Base-by-base conservation (phyloP, 2,888 invertebrate species). In the Anaspis maculata region DNA sequence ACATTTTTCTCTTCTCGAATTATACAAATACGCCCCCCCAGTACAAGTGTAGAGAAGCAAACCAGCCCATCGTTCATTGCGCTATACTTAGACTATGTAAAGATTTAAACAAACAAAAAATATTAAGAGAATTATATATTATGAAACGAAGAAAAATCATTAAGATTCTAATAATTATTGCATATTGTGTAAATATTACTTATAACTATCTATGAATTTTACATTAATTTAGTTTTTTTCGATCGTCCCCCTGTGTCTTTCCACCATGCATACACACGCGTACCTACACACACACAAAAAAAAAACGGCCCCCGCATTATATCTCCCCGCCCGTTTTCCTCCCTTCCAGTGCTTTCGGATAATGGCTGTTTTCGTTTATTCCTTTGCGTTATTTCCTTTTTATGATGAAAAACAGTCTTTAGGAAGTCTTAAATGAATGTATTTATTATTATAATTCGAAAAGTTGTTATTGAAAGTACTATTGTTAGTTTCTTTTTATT, bases 401-500 rank as follows among this genome's bases (percentile, higher is more conserved):
- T 6, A 19, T 6, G 9, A 19, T 19, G 19, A 19, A 6, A 19
- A 5, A 9, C 9, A 19, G 19, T 6, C 9, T 19, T 5, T 19
- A 19, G 5, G 9, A 19, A 19, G 5, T 6, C 19, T 5, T 6
- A 19, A 19, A 19, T 9, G 19, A 5, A 19, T 9, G 5, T 19
- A 19, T 19, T 19, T 19, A 19, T 19, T 19, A 19, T 19, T 19
- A 19, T 19, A 6, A 19, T 6, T 19, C 9, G 9, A 6, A 9
- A 19, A 19, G 9, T 19, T 19, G 9, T 19, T 19, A 5, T 6
- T 19, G 19, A 19, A 19, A 9, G 5, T 19, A 19, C 9, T 19
- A 19, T 28, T 34, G 33, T 34, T 34, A 27, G 33, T 28, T 34
- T 28, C 16, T n/a, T 30, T 14, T n/a, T 23, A 25, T 25, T 30